Base-by-base conservation (phyloP, 2,797 vertebrate species). In the Rallus crepitans region DNA sequence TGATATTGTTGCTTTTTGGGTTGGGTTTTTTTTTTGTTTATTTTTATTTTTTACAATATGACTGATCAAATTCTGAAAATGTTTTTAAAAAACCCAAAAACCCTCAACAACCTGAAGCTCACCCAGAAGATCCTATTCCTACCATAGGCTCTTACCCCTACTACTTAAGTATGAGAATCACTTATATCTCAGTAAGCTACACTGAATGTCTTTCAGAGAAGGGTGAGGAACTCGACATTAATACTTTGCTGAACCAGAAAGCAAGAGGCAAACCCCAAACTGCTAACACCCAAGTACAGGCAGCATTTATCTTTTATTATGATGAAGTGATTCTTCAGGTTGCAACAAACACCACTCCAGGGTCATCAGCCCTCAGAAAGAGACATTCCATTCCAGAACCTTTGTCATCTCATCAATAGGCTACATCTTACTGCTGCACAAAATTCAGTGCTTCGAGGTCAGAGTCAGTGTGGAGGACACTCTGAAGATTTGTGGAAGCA, bases 401-500 rank as follows among this genome's bases (percentile, higher is more conserved):
- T 72, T 56, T 47, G 35, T 31, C 28, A 52, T 66, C 16, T 73
- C 68, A 24, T 71, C 66, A 81, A 45, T 5, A 53, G 56, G n/a
- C 79, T 24, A 23, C 15, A 40, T 37, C 39, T 76, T 39, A 87
- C 21, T 48, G n/a, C 15, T 25, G 39, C 60, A n/a, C 6, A 27
- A 79, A 45, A 45, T 52, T 98, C 96, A 99, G 97, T 98, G 99
- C 97, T 99, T 99, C 75, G 99, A 99, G 21, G 99, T 99, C 95
- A 99, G 98, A 11, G 99, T 99, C 60, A 99, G 97, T 1, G 99
- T 99, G 39, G 99, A 99, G 24, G 99, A 99, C 25, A 99, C 99
- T 12, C 99, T 98, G 98, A 99, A 99, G 98, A 99, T 99, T 97
- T 99, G 99, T 50, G 99, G 99, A 93, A 99, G 98, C 99, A 99